phyloP scores from a whole-genome alignment of 2,888 invertebrate genomes.

The Sphinx pinastri region DNA sequence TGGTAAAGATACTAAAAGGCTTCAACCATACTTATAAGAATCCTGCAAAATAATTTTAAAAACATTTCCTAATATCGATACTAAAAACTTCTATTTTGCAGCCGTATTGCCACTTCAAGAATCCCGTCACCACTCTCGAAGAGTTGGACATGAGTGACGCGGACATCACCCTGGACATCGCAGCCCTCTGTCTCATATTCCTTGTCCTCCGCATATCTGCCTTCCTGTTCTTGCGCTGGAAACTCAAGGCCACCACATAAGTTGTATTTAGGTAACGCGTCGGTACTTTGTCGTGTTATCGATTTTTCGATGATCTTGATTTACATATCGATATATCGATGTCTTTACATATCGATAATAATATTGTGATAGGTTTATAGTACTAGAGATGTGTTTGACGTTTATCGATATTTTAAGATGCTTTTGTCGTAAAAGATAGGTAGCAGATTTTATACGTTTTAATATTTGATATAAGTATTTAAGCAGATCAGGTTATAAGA shows the following conservation, averaged over 20 bases:
- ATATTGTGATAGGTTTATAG: too few species aligned
- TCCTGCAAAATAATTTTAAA: too few species aligned
- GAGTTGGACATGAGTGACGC: constrained; percentile 94
- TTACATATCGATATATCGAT: not conserved
- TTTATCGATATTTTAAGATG: not conserved
- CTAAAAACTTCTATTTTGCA: constrained; percentile 54
- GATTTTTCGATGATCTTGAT: not conserved
- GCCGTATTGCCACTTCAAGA: constrained; percentile 94
- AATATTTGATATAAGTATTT: too few species aligned
- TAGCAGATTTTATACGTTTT: too few species aligned
- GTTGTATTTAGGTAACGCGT: constrained; percentile 31
- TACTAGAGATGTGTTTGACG: too few species aligned
- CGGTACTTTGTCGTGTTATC: constrained; percentile 13
- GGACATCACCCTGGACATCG: constrained; percentile 90
- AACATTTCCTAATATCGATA: not conserved
- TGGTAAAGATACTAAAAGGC: too few species aligned
- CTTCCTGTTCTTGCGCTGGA: constrained; percentile 94
- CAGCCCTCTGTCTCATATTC: constrained; percentile 91
- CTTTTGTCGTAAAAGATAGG: too few species aligned
- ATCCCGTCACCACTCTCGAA: constrained; percentile 91
- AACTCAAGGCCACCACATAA: constrained; percentile 91
- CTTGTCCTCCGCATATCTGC: constrained; percentile 91
- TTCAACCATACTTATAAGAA: too few species aligned
- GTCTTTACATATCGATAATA: too few species aligned
- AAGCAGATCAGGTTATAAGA: too few species aligned